Percentiles rank a stretch among this genome's conserved stretches.
These are phyloP conservation scores for Cataglyphis livida DNA, from an alignment of 2,888 invertebrate species.

Conservation along the genomic window DNA sequence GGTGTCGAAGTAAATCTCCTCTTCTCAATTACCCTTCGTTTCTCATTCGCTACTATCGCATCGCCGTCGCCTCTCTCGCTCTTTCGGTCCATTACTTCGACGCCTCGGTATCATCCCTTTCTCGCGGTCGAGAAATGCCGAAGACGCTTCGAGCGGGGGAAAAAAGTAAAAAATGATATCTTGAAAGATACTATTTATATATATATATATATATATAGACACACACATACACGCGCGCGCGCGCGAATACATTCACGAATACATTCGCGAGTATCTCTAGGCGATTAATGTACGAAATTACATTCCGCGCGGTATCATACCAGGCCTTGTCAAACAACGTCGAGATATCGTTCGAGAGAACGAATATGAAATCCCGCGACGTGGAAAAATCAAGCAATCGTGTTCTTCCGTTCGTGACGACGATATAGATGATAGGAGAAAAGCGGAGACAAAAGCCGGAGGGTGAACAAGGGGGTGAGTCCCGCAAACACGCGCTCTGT, in stretches of 20 bases:
- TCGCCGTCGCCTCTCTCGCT: slow-evolving; percentile 65
- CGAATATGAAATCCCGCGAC: slow-evolving; percentile 54
- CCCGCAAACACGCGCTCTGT: slow-evolving; percentile 65
- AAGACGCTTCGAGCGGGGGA: slow-evolving; percentile 19
- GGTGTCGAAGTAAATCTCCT: slow-evolving; percentile 83
- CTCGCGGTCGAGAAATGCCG: slow-evolving; percentile 35
- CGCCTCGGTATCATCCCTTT: slow-evolving; percentile 72
- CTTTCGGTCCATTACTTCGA: slow-evolving; percentile 79
- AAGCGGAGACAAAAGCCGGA: slow-evolving; percentile 39
- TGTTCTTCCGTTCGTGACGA: background rate
- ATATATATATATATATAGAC: too few species aligned
- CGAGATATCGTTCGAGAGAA: slow-evolving; percentile 32
- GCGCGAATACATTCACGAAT: too few species aligned
- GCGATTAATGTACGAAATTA: slow-evolving; percentile 33
- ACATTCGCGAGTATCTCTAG: slow-evolving; percentile 2
- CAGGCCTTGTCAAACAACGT: slow-evolving; percentile 20
- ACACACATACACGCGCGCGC: too few species aligned
- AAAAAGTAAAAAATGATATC: slow-evolving; percentile 59
- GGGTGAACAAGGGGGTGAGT: slow-evolving; percentile 43
- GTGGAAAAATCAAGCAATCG: slow-evolving; percentile 58
- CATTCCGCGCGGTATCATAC: slow-evolving; percentile 9
- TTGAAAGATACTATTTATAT: background rate
- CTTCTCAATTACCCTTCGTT: slow-evolving; percentile 84
- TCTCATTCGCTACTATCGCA: slow-evolving; percentile 62
- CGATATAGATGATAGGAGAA: slow-evolving; percentile 42